A percentile compares a stretch with the other conserved stretches of the same genome.
These are phyloP conservation scores for Chelon auratus DNA, from an alignment of 2,797 vertebrate genomes.

Conservation along the genomic window DNA sequence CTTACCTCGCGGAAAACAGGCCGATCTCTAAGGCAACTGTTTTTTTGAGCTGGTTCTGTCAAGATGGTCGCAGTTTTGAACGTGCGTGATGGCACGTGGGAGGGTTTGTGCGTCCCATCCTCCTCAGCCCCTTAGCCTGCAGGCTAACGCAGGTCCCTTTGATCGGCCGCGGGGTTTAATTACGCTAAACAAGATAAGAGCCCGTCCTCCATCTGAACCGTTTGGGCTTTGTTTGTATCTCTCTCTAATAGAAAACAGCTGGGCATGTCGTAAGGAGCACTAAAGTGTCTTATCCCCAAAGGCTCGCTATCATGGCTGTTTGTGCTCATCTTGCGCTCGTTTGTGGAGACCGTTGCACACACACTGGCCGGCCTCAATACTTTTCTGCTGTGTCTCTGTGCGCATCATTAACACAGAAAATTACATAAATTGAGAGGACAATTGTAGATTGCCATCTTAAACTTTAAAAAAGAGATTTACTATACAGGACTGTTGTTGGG, in stretches of 20 bases:
- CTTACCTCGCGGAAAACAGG: conserved; percentile 1
- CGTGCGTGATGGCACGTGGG: neutral
- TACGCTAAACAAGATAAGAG: conserved; percentile 54
- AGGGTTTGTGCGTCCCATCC: conserved; percentile 9
- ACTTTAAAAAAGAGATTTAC: conserved; percentile 27
- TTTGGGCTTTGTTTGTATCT: conserved; percentile 38
- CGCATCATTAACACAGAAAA: conserved; percentile 40
- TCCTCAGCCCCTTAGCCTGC: conserved; percentile 7
- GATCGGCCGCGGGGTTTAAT: conserved; percentile 62
- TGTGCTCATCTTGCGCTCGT: conserved; percentile 23
- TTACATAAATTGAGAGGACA: conserved; percentile 15
- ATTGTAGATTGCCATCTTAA: conserved; percentile 5
- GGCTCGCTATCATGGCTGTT: conserved; percentile 41
- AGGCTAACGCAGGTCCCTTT: conserved; percentile 37
- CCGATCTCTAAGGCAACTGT: conserved; percentile 8
- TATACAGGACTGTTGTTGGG: conserved; percentile 23
- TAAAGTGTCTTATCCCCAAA: conserved; percentile 38
- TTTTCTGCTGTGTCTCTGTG: conserved; percentile 33
- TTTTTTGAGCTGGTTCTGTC: conserved; percentile 16
- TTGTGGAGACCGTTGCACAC: conserved; percentile 30
- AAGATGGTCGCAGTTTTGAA: neutral
- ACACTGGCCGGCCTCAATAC: conserved; percentile 8
- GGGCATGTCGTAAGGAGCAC: conserved; percentile 20
- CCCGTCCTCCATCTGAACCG: conserved; percentile 33
- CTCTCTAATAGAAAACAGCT: conserved; percentile 43